A percentile compares a stretch with the other conserved stretches of the same genome.
Evolutionary conservation across 2,888 invertebrate species (phyloP).

Genomic region (Theretra japonica): DNA sequence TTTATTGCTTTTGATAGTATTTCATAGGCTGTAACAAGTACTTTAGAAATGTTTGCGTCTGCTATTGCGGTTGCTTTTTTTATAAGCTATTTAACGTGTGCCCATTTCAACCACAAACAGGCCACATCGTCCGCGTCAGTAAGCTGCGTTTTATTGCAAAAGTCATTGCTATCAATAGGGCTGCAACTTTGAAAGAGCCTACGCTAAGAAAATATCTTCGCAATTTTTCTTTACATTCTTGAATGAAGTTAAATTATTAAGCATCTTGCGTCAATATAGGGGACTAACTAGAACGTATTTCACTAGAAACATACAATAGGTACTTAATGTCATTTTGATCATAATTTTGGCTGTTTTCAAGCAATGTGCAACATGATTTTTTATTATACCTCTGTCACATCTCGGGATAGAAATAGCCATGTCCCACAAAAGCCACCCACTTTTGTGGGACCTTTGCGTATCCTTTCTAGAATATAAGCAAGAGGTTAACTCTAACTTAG

Average conservation of each 20-base stretch:
- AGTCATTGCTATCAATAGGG: not conserved
- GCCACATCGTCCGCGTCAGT: constrained; percentile 44
- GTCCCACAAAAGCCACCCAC: too few species aligned
- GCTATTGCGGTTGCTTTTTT: constrained; percentile 9
- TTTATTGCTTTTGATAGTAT: not conserved
- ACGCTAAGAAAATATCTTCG: not conserved
- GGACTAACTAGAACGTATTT: not conserved
- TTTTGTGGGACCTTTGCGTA: too few species aligned
- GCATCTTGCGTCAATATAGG: not conserved
- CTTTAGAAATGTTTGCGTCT: not conserved
- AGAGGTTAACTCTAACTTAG: not conserved
- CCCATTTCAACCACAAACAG: constrained; percentile 49
- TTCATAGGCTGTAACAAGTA: not conserved
- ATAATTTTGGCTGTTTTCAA: too few species aligned
- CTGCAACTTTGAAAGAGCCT: not conserved
- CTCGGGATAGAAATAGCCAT: too few species aligned
- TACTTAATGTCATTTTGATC: too few species aligned
- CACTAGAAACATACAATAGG: not conserved
- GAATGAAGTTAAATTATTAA: not conserved
- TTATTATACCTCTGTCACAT: too few species aligned
- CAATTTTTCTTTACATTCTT: not conserved
- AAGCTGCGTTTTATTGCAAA: constrained; percentile 17
- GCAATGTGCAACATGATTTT: too few species aligned
- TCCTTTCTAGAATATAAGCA: too few species aligned
- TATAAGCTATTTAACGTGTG: constrained; percentile 3